Percentiles rank a stretch among this genome's conserved stretches.
phyloP scores from a whole-genome alignment of 2,888 invertebrate species.

The Cylloceria caligata region DNA sequence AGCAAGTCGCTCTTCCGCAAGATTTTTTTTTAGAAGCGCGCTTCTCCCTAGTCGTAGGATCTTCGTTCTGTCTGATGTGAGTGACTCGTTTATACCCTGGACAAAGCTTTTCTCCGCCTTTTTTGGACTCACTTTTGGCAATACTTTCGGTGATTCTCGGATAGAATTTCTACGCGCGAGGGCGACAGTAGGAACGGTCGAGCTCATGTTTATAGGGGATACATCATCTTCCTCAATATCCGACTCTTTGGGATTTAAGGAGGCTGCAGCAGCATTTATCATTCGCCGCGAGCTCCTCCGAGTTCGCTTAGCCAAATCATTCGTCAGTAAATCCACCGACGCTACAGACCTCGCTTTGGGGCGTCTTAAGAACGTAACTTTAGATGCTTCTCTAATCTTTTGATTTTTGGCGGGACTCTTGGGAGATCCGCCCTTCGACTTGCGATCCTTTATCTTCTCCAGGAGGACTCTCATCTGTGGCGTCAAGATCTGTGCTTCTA shows the following conservation, averaged over 20 bases:
- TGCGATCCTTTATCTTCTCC: slow-evolving; percentile 65
- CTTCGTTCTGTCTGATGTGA: slow-evolving; percentile 23
- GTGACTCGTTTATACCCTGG: not conserved
- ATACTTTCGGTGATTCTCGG: not conserved
- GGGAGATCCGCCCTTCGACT: not conserved
- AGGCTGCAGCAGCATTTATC: not conserved
- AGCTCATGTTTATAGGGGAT: too few relatives aligned
- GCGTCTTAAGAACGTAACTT: slow-evolving; percentile 24
- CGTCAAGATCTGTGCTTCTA: slow-evolving; percentile 57
- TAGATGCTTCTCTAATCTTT: not conserved
- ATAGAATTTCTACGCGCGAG: not conserved
- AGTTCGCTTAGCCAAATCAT: not conserved
- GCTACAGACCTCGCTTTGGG: slow-evolving; percentile 44
- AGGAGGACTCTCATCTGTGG: slow-evolving; percentile 74
- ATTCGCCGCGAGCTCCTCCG: slow-evolving; percentile 31
- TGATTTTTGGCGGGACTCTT: slow-evolving; percentile 34
- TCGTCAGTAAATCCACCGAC: not conserved
- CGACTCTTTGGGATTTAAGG: not conserved
- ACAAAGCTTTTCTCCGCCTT: not conserved
- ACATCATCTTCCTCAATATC: not conserved
- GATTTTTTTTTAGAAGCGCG: slow-evolving; percentile 47
- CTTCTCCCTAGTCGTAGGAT: slow-evolving; percentile 51
- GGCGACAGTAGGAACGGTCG: not conserved
- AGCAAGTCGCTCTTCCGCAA: slow-evolving; percentile 54
- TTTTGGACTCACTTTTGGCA: not conserved